Percentiles rank a stretch among this genome's conserved stretches.
Conservation (phyloP, 2,113 vertebrate species). For the Crotophaga sulcirostris region DNA sequence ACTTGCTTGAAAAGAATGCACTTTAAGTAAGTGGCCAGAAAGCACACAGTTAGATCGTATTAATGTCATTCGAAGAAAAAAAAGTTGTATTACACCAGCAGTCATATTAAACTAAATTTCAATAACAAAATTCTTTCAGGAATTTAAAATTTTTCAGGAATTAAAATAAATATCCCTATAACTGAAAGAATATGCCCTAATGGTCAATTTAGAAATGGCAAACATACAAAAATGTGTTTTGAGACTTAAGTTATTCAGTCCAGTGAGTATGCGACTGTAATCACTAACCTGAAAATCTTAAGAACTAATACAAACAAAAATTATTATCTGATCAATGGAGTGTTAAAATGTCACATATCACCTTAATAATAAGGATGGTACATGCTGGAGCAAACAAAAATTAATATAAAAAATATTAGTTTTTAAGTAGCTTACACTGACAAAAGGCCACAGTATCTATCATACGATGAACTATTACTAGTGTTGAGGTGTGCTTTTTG, state of each 20-base stretch:
- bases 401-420: neutral
- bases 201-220: neutral
- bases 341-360: accelerated
- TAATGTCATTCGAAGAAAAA: neutral
- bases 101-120: neutral
- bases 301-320: neutral
- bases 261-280: neutral
- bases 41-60: accelerated
- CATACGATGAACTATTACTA: neutral
- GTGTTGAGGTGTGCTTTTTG: neutral
- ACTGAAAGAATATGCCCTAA: neutral
- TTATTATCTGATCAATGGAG: neutral
- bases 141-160: neutral
- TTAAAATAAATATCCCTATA: neutral
- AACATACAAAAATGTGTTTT: neutral
- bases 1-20: neutral
- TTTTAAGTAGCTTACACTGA: neutral
- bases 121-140: neutral
- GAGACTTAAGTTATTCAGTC: neutral
- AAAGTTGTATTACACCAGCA: neutral
- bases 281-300: neutral
- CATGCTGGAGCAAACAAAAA: neutral
- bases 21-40: neutral
- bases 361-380: neutral
- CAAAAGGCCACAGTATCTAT: neutral